Conservation (phyloP, 2,797 vertebrate genomes). For the Podarcis siculus region DNA sequence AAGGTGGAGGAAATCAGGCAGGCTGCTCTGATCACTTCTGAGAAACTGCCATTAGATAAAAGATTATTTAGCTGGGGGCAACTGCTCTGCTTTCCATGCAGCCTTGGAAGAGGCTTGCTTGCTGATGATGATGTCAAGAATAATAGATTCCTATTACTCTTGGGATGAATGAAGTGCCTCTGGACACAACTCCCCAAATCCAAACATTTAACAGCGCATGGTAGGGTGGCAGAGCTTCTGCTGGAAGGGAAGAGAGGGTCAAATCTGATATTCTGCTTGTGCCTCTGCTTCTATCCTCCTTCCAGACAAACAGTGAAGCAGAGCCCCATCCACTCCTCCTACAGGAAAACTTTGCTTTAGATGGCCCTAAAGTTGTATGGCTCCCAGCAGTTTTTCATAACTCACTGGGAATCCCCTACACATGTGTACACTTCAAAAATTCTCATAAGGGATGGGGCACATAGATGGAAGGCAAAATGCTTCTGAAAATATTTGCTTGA, state of each 20-base stretch:
- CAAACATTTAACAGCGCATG: constrained; percentile 10
- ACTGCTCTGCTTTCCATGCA: constrained; percentile 24
- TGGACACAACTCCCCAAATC: background rate
- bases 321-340: background rate
- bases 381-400: background rate
- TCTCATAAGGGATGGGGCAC: background rate
- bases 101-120: background rate
- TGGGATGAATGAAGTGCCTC: background rate
- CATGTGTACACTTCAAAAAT: background rate
- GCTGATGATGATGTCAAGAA: background rate
- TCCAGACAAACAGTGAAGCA: background rate
- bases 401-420: background rate
- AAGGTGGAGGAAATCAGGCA: constrained; percentile 38
- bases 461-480: background rate
- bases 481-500: too few relatives aligned
- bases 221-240: background rate
- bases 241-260: background rate
- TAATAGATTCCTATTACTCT: background rate
- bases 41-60: constrained; percentile 40
- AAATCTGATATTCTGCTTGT: too few relatives aligned
- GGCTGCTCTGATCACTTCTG: constrained; percentile 17
- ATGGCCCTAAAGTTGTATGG: background rate
- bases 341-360: background rate
- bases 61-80: background rate
- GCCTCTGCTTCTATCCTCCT: background rate